phyloP scores from a whole-genome alignment of 2,113 vertebrate species.

The Strigops habroptila region DNA sequence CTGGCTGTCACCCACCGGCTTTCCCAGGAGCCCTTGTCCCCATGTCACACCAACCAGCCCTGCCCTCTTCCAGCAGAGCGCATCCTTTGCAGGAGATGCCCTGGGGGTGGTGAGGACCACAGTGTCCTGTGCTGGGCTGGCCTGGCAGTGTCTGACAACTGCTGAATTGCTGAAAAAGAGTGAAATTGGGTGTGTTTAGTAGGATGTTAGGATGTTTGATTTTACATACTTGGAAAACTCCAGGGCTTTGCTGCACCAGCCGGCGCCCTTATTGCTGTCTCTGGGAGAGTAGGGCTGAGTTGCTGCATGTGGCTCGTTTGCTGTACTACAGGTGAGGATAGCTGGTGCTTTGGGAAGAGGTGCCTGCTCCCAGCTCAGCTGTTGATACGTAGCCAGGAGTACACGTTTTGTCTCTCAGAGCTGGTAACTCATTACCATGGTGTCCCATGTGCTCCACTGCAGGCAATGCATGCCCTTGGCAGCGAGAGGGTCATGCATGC shows the following conservation, averaged over 20 bases:
- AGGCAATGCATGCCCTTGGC: fast-evolving
- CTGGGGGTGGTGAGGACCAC: fast-evolving
- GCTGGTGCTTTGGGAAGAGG: neutral
- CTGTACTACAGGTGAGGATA: no score
- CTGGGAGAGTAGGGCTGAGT: neutral
- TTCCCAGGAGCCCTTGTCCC: neutral
- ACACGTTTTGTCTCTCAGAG: neutral
- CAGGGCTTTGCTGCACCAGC: neutral
- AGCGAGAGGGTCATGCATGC: fast-evolving
- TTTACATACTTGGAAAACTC: neutral
- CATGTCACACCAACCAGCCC: fast-evolving
- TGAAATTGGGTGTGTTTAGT: neutral
- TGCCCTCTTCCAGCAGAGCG: neutral
- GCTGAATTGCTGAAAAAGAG: neutral
- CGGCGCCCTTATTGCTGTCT: no score
- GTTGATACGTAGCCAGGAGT: neutral
- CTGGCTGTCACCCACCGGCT: neutral
- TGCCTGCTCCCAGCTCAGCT: neutral
- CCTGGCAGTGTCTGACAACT: neutral
- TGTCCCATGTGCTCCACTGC: neutral
- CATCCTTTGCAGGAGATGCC: neutral
- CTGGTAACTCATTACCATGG: fast-evolving
- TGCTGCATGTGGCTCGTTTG: neutral
- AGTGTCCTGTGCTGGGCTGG: neutral
- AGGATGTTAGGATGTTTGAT: neutral